Evolutionary conservation across 1,140 invertebrate species (phyloP).

Genomic region (Ceratina australensis): DNA sequence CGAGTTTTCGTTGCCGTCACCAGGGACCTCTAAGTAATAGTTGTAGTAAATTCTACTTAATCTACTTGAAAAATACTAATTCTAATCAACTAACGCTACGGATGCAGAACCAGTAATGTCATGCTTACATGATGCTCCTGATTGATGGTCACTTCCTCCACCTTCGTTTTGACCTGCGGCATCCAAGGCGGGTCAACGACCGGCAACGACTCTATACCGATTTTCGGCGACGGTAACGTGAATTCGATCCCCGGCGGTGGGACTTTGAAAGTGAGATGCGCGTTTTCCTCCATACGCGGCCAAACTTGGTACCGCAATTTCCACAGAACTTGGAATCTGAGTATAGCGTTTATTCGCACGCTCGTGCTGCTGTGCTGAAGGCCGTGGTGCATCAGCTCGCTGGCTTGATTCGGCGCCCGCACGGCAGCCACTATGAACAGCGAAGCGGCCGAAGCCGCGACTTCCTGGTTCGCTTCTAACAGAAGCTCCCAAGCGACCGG

Average conservation of each 20-base stretch:
- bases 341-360: conserved; percentile 88
- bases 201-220: conserved; percentile 95
- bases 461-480: conserved; percentile 89
- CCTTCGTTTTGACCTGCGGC: conserved; percentile 98
- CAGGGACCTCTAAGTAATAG: conserved; percentile 88
- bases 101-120: background rate
- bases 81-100: background rate
- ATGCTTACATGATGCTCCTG: conserved; percentile 96
- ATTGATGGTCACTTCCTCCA: conserved; percentile 99
- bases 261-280: conserved; percentile 96
- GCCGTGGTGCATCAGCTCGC: conserved; percentile 92
- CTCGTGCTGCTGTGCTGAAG: conserved; percentile 90
- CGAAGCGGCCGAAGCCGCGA: conserved; percentile 90
- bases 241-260: conserved; percentile 99
- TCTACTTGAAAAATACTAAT: conserved; percentile 12
- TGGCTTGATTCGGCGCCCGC: conserved; percentile 91
- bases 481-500: conserved; percentile 96
- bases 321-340: conserved; percentile 97
- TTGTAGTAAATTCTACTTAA: conserved; percentile 33
- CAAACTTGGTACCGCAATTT: conserved; percentile 98
- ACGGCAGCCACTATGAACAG: conserved; percentile 96
- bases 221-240: conserved; percentile 98
- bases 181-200: conserved; percentile 99
- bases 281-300: conserved; percentile 99
- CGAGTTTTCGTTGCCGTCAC: conserved; percentile 99